Base-by-base conservation (phyloP, 2,797 vertebrate species). In the Oreochromis mossambicus region DNA sequence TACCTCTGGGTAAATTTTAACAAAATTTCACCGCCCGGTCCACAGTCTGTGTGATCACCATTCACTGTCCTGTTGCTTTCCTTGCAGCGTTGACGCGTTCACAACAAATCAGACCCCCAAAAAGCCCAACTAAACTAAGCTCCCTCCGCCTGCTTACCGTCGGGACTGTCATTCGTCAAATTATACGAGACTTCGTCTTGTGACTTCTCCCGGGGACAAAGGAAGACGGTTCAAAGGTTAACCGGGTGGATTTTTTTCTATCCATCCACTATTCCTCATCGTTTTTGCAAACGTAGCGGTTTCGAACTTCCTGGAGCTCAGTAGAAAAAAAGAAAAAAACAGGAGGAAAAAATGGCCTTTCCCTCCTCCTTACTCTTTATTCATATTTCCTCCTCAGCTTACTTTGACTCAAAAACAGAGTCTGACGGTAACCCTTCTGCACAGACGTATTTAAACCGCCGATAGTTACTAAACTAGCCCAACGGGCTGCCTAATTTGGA, bases 201-300 rank as follows among this genome's bases (percentile, higher is more conserved):
- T 97, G 96, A 97, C 93, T 95, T 89, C 78, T 87, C 36, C 55
- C 77, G 76, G 78, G 63, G 79, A 83, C 83, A 82, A 81, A 92
- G 93, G 89, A 94, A 94, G 81, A 79, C 48, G 87, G 96, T 94
- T 95, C 97, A 96, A 97, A 97, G 97, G 95, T 97, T 96, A 95
- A 93, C 91, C 83, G 87, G 81, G 43, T 19, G 32, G 3, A 54
- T 75, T 83, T 88, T 89, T 46, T 70, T 73, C 86, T 68, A 36
- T 84, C 84, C 92, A 87, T 94, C 91, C 92, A 84, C 91, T 86
- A 83, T 83, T 81, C 90, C 85, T 88, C 88, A 79, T 80, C 52
- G 43, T 82, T 88, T 85, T 75, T 96, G 96, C 95, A 93, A 86
- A 95, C 96, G 91, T 89, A 94, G 95, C 92, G 87, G 88, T 91